Conservation (phyloP, 2,888 invertebrate species). For the Lampropteryx suffumata region DNA sequence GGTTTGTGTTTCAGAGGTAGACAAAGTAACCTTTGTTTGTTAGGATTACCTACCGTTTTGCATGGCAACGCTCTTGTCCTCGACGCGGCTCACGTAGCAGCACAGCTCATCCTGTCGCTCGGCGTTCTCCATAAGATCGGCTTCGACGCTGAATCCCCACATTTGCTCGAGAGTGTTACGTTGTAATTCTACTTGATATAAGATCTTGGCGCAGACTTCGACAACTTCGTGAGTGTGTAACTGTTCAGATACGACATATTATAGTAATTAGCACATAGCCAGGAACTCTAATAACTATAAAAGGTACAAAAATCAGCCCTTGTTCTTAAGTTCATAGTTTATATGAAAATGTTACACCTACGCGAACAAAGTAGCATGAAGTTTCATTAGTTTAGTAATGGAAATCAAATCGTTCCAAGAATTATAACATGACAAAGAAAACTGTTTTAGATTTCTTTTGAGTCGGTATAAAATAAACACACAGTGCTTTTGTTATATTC, state of each 20-base stretch:
- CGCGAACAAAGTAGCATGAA: too few species aligned
- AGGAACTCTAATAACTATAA: too few species aligned
- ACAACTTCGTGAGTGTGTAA: slow-evolving; percentile 96
- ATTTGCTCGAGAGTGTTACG: slow-evolving; percentile 95
- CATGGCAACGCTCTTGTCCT: slow-evolving; percentile 97
- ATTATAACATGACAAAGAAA: neutral
- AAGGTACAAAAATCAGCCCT: too few species aligned
- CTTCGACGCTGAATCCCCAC: slow-evolving; percentile 99
- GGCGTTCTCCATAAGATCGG: slow-evolving; percentile 97
- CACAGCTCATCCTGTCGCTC: slow-evolving; percentile 98
- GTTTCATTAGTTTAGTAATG: too few species aligned
- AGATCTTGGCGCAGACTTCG: slow-evolving; percentile 97
- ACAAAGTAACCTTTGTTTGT: slow-evolving; percentile 16
- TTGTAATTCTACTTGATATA: slow-evolving; percentile 97
- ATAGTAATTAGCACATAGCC: too few species aligned
- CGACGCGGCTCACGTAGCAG: slow-evolving; percentile 97
- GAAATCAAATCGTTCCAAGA: too few species aligned
- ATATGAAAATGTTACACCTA: too few species aligned
- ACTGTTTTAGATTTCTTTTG: neutral
- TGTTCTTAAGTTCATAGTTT: too few species aligned
- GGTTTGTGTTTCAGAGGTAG: slow-evolving; percentile 12
- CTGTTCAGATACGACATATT: slow-evolving; percentile 70
- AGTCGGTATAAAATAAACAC: neutral
- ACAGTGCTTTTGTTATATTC: neutral
- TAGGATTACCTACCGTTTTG: slow-evolving; percentile 89